These are phyloP conservation scores for Lucinisca nassula DNA, from an alignment of 2,888 invertebrate genomes.

Conservation along the genomic window DNA sequence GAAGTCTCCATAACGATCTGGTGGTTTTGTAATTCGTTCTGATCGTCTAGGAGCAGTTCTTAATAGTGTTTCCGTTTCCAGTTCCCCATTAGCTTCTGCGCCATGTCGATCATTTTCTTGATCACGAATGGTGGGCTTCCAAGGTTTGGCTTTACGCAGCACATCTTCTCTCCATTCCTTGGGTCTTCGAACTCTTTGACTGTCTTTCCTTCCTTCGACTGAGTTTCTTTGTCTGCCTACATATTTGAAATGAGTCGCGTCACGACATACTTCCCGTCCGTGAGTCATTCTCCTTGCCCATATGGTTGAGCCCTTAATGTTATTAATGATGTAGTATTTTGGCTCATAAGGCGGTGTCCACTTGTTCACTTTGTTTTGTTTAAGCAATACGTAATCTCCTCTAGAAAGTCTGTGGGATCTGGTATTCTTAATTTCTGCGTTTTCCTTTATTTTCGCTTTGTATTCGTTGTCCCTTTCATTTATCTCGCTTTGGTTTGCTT, in stretches of 20 bases:
- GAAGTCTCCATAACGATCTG: too few relatives aligned
- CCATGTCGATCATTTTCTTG: background rate
- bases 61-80: background rate
- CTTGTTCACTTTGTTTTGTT: background rate
- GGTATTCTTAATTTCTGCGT: slow-evolving; percentile 7
- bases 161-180: background rate
- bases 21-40: too few relatives aligned
- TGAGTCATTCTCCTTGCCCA: slow-evolving; percentile 1
- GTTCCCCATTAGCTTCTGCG: background rate
- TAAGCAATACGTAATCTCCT: background rate
- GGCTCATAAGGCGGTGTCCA: background rate
- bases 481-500: background rate
- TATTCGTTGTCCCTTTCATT: slow-evolving; percentile 8
- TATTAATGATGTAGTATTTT: background rate
- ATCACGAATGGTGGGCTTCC: background rate
- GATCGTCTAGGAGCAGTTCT: background rate
- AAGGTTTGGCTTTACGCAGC: background rate
- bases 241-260: background rate
- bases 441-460: background rate
- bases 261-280: background rate
- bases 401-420: background rate
- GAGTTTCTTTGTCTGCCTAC: background rate
- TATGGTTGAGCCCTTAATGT: background rate
- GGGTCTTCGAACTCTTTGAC: background rate
- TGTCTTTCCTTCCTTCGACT: background rate